phyloP scores from a whole-genome alignment of 2,888 invertebrate species.

The Drosophila fulvimacula region DNA sequence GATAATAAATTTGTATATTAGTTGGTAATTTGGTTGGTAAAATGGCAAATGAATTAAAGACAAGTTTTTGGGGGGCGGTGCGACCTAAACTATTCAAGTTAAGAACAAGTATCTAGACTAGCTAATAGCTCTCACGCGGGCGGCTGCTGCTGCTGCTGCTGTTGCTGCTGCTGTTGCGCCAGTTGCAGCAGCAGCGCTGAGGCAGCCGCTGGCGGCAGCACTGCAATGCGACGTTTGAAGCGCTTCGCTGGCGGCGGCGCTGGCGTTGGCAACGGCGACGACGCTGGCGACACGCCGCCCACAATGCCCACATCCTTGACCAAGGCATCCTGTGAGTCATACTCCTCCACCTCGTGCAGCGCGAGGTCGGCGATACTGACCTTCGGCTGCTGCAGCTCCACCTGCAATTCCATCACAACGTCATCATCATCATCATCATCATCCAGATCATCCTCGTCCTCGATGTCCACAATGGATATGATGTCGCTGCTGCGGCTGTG shows the following conservation, averaged over 20 bases:
- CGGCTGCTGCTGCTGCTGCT: conserved; percentile 19
- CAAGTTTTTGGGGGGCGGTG: neutral
- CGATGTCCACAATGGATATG: conserved; percentile 70
- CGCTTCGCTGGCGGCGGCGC: conserved; percentile 43
- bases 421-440: conserved; percentile 53
- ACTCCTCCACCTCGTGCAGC: conserved; percentile 38
- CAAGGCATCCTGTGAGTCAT: conserved; percentile 72
- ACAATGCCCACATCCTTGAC: conserved; percentile 66
- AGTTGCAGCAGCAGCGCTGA: conserved; percentile 53
- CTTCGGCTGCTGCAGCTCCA: conserved; percentile 20
- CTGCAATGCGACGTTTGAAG: conserved; percentile 56
- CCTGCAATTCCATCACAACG: conserved; percentile 23
- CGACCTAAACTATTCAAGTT: conserved; percentile 13
- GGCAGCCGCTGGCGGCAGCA: conserved; percentile 55
- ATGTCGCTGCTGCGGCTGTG: conserved; percentile 35
- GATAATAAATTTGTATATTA: conserved; percentile 15
- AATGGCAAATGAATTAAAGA: conserved; percentile 42
- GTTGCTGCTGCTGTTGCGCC: conserved; percentile 26
- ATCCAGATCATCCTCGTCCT: conserved; percentile 52
- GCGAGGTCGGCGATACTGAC: conserved; percentile 33
- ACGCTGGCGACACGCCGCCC: conserved; percentile 54
- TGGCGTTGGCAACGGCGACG: conserved; percentile 18
- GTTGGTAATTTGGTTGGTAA: conserved; percentile 19
- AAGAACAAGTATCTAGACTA: conserved; percentile 50
- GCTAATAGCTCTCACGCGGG: conserved; percentile 40